These are phyloP conservation scores for Drosophila fulvimacula DNA, from an alignment of 2,888 invertebrate species.

Conservation along the genomic window DNA sequence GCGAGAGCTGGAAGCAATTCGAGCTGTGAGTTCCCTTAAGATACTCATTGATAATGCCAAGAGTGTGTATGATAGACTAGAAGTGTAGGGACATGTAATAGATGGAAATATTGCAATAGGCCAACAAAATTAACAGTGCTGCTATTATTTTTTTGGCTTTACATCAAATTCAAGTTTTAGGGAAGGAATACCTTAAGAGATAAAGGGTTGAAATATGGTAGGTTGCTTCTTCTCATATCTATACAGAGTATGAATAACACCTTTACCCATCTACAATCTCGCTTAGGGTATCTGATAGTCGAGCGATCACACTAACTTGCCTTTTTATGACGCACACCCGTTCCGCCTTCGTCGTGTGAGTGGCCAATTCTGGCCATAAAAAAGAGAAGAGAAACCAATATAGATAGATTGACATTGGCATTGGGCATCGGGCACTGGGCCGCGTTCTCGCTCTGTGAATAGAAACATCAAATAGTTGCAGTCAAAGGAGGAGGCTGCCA, in stretches of 20 bases:
- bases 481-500: slow-evolving; percentile 30
- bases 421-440: slow-evolving; percentile 13
- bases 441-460: slow-evolving; percentile 64
- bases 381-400: slow-evolving; percentile 22
- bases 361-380: slow-evolving; percentile 54
- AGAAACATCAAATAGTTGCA: slow-evolving; percentile 73
- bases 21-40: slow-evolving; percentile 28
- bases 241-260: not conserved
- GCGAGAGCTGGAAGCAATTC: slow-evolving; percentile 1
- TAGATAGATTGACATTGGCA: slow-evolving; percentile 55
- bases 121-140: not conserved
- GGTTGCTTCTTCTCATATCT: not conserved
- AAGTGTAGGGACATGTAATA: not conserved
- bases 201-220: not conserved
- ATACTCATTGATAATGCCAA: slow-evolving; percentile 19
- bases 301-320: not conserved
- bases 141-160: not conserved
- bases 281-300: not conserved
- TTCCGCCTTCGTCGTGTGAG: slow-evolving; percentile 39
- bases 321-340: slow-evolving; percentile 55
- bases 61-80: not conserved
- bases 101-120: not conserved
- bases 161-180: not conserved
- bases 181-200: not conserved
- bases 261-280: not conserved